phyloP scores from a whole-genome alignment of 2,113 vertebrate genomes.

The Cranoglanis bouderius region DNA sequence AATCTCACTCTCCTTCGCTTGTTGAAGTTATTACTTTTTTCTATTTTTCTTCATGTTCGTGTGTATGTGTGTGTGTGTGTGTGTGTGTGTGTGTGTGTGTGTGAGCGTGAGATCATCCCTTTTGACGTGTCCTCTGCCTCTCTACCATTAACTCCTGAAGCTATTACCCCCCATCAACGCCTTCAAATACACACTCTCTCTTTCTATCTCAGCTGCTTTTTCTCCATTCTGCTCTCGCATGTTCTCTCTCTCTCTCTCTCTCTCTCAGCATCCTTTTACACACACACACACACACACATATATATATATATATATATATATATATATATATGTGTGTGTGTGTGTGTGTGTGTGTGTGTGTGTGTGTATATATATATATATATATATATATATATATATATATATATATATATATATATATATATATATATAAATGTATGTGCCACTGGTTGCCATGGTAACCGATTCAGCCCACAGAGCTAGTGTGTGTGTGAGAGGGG shows the following conservation, averaged over 20 bases:
- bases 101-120: constrained; percentile 24
- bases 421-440: constrained; percentile 61
- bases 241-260: constrained; percentile 17
- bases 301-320: too few relatives aligned
- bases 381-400: too few relatives aligned
- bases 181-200: not conserved
- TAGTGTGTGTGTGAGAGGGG: constrained; percentile 47
- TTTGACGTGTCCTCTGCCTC: constrained; percentile 22
- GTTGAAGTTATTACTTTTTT: not conserved
- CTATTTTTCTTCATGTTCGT: not conserved
- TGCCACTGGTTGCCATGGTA: constrained; percentile 73
- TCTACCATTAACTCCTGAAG: constrained; percentile 20
- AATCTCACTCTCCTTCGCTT: not conserved
- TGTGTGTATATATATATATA: too few relatives aligned
- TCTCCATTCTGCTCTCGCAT: constrained; percentile 8
- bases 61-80: constrained; percentile 17
- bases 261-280: constrained; percentile 50
- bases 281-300: too few relatives aligned
- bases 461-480: constrained; percentile 61
- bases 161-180: not conserved
- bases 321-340: too few relatives aligned
- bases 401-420: not conserved
- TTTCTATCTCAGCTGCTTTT: constrained; percentile 26
- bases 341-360: too few relatives aligned
- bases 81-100: constrained; percentile 23